These are phyloP conservation scores for Botrylloides violaceus DNA, from an alignment of 23 tunicate species.

Conservation along the genomic window DNA sequence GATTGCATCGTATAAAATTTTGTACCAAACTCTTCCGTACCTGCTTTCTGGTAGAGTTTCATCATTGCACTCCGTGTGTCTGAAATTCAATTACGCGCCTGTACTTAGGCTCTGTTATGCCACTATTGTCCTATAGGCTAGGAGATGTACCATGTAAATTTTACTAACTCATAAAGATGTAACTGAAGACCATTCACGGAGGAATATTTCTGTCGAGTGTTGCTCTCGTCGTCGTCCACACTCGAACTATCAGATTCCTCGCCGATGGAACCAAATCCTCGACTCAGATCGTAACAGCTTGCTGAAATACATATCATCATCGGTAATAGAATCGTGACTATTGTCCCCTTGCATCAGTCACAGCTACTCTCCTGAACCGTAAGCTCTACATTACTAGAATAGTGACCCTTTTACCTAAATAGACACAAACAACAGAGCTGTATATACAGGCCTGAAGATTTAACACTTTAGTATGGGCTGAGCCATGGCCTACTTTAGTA, in stretches of 20 bases:
- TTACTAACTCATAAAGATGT: background rate
- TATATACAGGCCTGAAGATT: too few species aligned
- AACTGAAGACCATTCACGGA: background rate
- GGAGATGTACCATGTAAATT: background rate
- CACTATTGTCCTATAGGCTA: too few species aligned
- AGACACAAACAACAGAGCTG: too few species aligned
- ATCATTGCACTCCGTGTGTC: constrained; percentile 30
- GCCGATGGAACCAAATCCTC: background rate
- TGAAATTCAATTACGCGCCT: background rate
- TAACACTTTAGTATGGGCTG: too few species aligned
- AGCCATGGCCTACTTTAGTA: too few species aligned
- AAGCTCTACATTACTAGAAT: too few species aligned
- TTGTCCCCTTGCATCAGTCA: too few species aligned
- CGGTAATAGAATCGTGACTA: too few species aligned
- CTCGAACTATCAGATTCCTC: background rate
- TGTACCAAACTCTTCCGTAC: constrained; percentile 81
- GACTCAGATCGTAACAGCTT: background rate
- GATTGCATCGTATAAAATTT: constrained; percentile 74
- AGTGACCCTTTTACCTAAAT: too few species aligned
- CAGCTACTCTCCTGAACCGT: too few species aligned
- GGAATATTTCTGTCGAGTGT: background rate
- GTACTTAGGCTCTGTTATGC: background rate
- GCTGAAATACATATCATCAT: too few species aligned
- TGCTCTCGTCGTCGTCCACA: background rate
- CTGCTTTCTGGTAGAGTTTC: constrained; percentile 40